These are phyloP conservation scores for Torymus auratus DNA, from an alignment of 2,888 invertebrate genomes.

Conservation along the genomic window DNA sequence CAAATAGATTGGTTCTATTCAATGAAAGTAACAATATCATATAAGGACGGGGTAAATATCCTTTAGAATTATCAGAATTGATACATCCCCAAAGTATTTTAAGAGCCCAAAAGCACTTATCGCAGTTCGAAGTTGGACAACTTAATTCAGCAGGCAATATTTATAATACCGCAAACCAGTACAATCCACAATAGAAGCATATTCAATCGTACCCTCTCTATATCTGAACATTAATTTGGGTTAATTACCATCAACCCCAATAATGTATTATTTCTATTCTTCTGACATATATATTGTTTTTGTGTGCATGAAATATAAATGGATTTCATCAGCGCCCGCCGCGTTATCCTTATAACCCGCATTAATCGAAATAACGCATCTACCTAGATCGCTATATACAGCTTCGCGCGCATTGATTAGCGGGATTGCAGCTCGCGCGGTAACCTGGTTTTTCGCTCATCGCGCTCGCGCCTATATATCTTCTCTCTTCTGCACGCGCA, in stretches of 20 bases:
- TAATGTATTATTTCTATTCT: constrained; percentile 20
- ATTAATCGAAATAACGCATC: constrained; percentile 12
- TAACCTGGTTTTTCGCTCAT: constrained; percentile 1
- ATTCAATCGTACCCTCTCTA: neutral
- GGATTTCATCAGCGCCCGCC: neutral
- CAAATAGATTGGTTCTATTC: too few relatives aligned
- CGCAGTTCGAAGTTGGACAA: neutral
- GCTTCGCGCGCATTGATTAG: constrained; percentile 20
- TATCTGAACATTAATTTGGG: constrained; percentile 8
- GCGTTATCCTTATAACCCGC: neutral
- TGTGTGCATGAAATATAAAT: neutral
- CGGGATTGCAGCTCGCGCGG: neutral
- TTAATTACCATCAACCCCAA: constrained; percentile 5
- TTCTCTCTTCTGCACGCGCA: too few relatives aligned
- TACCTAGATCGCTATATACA: neutral
- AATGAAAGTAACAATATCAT: too few relatives aligned
- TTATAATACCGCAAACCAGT: too few relatives aligned
- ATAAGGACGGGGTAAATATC: too few relatives aligned
- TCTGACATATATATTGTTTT: neutral
- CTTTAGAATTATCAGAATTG: too few relatives aligned
- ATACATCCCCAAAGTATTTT: too few relatives aligned
- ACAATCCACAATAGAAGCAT: neutral
- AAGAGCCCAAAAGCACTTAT: too few relatives aligned
- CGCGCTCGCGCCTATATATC: neutral
- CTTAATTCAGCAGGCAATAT: too few relatives aligned